Evolutionary conservation across 2,113 vertebrate genomes (phyloP).

Genomic region (Rallus limicola): DNA sequence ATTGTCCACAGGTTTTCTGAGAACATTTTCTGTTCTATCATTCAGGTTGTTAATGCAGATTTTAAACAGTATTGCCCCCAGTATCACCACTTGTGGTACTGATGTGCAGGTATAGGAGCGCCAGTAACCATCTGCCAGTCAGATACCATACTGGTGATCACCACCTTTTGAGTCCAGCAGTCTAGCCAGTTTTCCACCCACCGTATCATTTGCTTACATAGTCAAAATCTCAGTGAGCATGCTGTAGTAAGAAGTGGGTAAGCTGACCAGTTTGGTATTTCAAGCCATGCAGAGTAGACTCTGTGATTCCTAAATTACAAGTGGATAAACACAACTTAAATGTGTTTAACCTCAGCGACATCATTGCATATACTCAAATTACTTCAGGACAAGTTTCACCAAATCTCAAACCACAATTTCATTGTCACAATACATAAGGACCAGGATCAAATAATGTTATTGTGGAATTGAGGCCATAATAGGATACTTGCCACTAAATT

Average conservation of each 20-base stretch:
- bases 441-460: not conserved
- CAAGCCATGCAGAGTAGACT: not conserved
- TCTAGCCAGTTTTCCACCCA: not conserved
- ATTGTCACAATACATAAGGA: not conserved
- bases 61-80: not conserved
- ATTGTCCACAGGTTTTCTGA: not conserved
- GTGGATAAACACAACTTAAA: not conserved
- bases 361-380: not conserved
- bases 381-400: not conserved
- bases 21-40: not conserved
- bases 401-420: not conserved
- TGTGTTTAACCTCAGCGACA: not conserved
- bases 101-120: too few relatives aligned
- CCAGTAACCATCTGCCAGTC: not conserved
- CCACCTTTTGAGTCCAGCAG: not conserved
- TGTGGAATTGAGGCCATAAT: not conserved
- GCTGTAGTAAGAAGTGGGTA: not conserved
- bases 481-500: not conserved
- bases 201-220: not conserved
- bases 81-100: not conserved
- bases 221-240: not conserved
- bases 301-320: not conserved
- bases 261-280: not conserved
- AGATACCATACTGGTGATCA: not conserved
- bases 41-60: not conserved